These are phyloP conservation scores for Xerus inauris DNA, from an alignment of 2,113 vertebrate species.

Conservation along the genomic window DNA sequence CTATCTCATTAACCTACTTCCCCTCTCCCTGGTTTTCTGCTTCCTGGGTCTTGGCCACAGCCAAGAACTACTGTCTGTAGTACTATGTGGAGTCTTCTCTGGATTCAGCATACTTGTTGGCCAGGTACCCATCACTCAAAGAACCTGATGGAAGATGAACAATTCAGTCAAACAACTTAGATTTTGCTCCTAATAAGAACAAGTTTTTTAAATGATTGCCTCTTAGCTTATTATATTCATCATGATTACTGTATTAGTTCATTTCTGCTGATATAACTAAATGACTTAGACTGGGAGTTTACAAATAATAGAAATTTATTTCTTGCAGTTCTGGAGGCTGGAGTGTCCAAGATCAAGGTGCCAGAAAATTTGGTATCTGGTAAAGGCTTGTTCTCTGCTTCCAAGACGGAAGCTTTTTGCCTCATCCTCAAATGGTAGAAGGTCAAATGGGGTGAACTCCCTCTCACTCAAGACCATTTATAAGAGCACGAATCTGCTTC, in stretches of 20 bases:
- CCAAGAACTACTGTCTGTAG: neutral
- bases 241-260: neutral
- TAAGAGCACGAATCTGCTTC: neutral
- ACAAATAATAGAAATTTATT: neutral
- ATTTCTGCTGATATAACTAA: neutral
- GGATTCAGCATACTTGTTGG: neutral
- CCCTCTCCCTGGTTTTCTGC: neutral
- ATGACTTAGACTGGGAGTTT: neutral
- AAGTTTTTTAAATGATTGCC: neutral
- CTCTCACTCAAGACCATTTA: neutral
- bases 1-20: neutral
- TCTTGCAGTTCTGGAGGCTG: neutral
- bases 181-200: neutral
- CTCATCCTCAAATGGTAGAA: neutral
- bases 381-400: neutral
- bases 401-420: neutral
- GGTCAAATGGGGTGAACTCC: neutral
- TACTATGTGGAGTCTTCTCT: no score
- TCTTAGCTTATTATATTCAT: neutral
- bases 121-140: neutral
- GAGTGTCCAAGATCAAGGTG: neutral
- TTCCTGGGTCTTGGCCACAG: neutral
- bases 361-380: neutral
- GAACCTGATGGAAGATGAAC: neutral
- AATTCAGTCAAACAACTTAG: neutral